Conservation (phyloP, 2,113 vertebrate genomes). For the Lamprotornis superbus region DNA sequence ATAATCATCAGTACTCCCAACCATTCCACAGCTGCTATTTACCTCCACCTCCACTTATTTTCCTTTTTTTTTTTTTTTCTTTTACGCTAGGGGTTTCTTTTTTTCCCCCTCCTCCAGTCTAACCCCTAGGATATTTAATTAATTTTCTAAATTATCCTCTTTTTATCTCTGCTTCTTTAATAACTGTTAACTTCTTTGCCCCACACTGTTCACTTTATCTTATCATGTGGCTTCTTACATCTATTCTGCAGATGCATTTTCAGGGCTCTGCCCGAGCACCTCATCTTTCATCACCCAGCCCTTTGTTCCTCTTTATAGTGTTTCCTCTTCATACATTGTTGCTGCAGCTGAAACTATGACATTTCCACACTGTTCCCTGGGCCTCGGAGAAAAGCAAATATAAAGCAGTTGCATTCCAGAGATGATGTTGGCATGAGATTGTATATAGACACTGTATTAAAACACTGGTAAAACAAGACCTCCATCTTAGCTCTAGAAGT, state of each 20-base stretch:
- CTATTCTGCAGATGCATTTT: background rate
- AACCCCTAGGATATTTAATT: conserved; percentile 41
- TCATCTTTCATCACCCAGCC: conserved; percentile 11
- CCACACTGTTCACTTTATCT: conserved; percentile 32
- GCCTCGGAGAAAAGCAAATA: background rate
- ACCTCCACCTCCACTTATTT: background rate
- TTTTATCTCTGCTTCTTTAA: conserved; percentile 48
- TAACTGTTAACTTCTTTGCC: conserved; percentile 18
- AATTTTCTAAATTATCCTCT: conserved; percentile 35
- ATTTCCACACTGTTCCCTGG: background rate
- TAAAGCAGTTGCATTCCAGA: conserved; percentile 26
- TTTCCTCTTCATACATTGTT: conserved; percentile 12
- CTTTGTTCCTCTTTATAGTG: conserved; percentile 16
- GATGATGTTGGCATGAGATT: background rate
- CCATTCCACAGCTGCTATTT: conserved; percentile 48
- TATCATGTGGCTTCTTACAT: conserved; percentile 49
- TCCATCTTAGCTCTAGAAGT: background rate
- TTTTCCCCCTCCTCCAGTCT: background rate
- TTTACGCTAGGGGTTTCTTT: background rate
- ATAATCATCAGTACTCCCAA: background rate
- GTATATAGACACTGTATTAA: background rate
- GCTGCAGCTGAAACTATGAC: background rate
- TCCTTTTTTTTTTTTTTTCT: background rate
- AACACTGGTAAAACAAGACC: background rate
- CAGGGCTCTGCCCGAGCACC: background rate